Base-by-base conservation (phyloP, 2,797 vertebrate genomes). In the Luscinia megarhynchos region DNA sequence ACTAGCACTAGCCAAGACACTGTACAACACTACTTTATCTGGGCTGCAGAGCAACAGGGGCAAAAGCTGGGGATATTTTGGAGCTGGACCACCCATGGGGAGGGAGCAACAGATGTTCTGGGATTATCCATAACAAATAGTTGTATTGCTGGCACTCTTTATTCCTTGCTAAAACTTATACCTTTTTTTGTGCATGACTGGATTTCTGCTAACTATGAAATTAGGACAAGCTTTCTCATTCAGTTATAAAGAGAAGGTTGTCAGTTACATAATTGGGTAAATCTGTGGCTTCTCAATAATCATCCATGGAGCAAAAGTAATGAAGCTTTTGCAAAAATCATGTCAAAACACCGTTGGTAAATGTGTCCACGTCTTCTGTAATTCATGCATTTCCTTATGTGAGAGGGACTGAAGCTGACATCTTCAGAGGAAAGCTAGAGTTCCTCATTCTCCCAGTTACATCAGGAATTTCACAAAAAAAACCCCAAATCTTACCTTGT, bases 101-200 rank as follows among this genome's bases (percentile, higher is more conserved):
- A 91, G 62, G 69, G 50, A 94, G 85, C 51, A 95, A 87, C 95
- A 97, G 95, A 93, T 96, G 93, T 94, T 91, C 91, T 75, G 61
- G 94, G 93, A 95, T 93, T 93, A 94, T 69, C 79, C 20, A 7
- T 91, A 79, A 80, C 82, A 93, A 94, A 88, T 90, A 94, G 91
- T 67, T 92, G 43, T 95, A 80, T 90, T 85, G 43, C 70, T 91
- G 83, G 76, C 74, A 88, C 59, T 48, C 63, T 75, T 87, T 73
- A 76, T 84, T 91, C 63, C 11, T 46, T 87, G 30, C 85, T 90
- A 91, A 92, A 92, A 61, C n/a, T 22, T 93, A 24, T 90, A 85
- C 62, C 15, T 88, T 89, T 89, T 57, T 75, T 76, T 46, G 0
- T 93, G 91, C 91, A 64, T 90, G 89, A 88, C 69, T 95, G 73